Percentiles rank a stretch among this genome's conserved stretches.
Conservation (phyloP, 2,888 invertebrate genomes). For the Brachypterus glaber region DNA sequence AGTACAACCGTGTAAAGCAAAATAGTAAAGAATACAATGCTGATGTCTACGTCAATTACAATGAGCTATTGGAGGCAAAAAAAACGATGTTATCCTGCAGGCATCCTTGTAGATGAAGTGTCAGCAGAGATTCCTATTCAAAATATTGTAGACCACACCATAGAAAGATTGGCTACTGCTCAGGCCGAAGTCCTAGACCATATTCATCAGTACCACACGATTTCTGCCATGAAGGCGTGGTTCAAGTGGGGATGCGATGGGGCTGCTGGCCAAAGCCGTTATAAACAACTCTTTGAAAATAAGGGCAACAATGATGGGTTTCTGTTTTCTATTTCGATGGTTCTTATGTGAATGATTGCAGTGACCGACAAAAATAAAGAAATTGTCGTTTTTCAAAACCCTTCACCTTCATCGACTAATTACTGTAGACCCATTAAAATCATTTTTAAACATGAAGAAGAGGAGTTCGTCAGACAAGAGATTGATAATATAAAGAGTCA, state of each 20-base stretch:
- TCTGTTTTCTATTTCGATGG: constrained; percentile 10
- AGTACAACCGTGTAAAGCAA: neutral
- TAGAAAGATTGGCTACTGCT: neutral
- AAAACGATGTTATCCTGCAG: neutral
- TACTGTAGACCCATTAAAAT: constrained; percentile 9
- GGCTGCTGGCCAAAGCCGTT: constrained; percentile 5
- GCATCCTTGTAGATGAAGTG: too few relatives aligned
- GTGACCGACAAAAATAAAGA: constrained; percentile 4
- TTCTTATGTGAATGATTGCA: constrained; percentile 4
- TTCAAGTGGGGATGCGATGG: too few relatives aligned
- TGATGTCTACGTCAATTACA: neutral
- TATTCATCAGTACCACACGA: neutral
- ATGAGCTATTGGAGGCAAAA: too few relatives aligned
- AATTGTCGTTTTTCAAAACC: constrained; percentile 6
- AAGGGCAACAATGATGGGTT: constrained; percentile 5
- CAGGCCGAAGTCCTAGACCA: too few relatives aligned
- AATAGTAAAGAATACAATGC: neutral
- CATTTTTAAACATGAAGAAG: constrained; percentile 5
- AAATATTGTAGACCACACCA: neutral
- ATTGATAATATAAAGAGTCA: constrained; percentile 6
- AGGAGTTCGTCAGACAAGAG: constrained; percentile 6
- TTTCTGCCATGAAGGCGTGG: too few relatives aligned
- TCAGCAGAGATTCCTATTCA: too few relatives aligned
- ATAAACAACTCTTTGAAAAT: constrained; percentile 1
- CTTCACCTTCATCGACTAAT: constrained; percentile 7